Base-by-base conservation (phyloP, 2,797 vertebrate genomes). In the Steatocranus sp. region DNA sequence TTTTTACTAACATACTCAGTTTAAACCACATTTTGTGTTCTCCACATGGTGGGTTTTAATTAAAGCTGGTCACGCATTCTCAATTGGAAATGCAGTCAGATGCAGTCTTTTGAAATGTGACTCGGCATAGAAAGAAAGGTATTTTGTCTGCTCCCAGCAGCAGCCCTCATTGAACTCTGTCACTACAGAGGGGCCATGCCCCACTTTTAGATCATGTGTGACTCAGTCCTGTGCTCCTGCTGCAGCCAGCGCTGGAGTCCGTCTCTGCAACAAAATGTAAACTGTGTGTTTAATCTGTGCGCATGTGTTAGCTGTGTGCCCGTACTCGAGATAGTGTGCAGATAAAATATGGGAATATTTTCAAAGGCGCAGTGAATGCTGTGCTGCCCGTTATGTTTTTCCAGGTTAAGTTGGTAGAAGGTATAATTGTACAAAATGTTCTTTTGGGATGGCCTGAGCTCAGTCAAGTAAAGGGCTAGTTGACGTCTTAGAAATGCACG, bases 221-320 rank as follows among this genome's bases (percentile, higher is more conserved):
- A 48, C 63, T 27, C 23, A 20, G 68, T 49, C 27, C 41, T 56
- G 27, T 51, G 56, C 4, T 82, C 11, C 20, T 76, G 20, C 73
- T 82, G 73, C 56, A 54, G 80, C 23, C 75, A 17, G n/a, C 11
- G 78, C 81, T 61, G 34, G 73, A 25, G 58, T 54, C 78, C 5
- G 58, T 68, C 56, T 41, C 36, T 3, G 77, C 49, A 76, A 25
- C 76, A 63, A 63, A 78, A 46, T 58, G 48, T 56, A 73, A 78
- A 89, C 75, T 7, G 77, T 83, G 83, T 84, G 73, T 87, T 88
- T 83, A 86, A 48, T 88, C 81, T 80, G 79, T 80, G 76, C 18
- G 18, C 83, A 78, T 38, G 79, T 17, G 79, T 83, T 23, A 6
- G n/a, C 79, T 30, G 54, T 25, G 30, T 85, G 82, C 43, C 49